Evolutionary conservation across 2,888 invertebrate species (phyloP), one percentile per base, ranked within the genome.

Genomic region (Uloborus plumipes): DNA sequence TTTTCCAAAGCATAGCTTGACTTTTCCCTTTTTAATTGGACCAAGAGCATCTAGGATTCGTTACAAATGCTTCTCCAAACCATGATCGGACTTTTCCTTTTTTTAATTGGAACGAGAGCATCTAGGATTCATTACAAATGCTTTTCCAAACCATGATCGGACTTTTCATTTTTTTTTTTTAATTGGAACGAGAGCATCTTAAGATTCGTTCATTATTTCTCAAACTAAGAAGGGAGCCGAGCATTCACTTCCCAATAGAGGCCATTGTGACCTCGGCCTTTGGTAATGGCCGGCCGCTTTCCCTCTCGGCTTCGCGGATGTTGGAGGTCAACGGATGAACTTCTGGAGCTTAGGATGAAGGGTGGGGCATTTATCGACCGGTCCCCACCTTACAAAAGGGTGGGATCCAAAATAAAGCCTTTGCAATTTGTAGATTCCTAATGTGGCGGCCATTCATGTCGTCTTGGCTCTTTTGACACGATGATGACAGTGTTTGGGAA

Each of bases 281-380:
- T 53, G 18, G 66, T 72, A 75, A 70, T 74, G 58, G 69, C 62
- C 67, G 67, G 55, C 64, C 75, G 70, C 64, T 75, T 81, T 81
- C 73, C 73, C 71, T 72, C 53, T 62, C 39, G 65, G 65, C 73
- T 73, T 74, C 39, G 74, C 74, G 80, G 80, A 80, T 80, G 80
- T 64, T 80, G 73, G 62, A 66, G 80, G 80, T 74, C 80, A 80
- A 80, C 39, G 74, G 49, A 70, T 74, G 80, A 74, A 74, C 69
- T 66, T 74, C 74, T 70, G 70, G 51, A 66, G 72, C 73, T 73
- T 26, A 58, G 50, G 53, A 70, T 39, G 69, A 74, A 70, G 80
- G 80, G 74, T 74, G 80, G 80, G 70, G 79, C 80, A 73, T 18
- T 15, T 80, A 74, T 80, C 64, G 66, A 69, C 69, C 80, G 58